Evolutionary conservation across 2,888 invertebrate genomes (phyloP), one percentile per base, ranked within the genome.

Genomic region (Drosophila gaucha): DNA sequence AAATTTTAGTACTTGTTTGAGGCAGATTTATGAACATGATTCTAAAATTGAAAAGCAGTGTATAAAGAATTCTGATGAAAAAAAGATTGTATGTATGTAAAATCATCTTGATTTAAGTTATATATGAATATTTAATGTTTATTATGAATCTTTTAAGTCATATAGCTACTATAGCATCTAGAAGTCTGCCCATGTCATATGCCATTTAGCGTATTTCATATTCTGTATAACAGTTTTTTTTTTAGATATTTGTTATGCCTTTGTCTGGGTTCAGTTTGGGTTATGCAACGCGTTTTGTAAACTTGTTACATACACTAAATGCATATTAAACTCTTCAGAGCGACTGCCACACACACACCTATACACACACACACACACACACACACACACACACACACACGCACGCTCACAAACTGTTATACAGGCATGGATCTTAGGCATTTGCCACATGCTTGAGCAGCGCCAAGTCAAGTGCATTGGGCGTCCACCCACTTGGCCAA

Each of bases 241-340:
- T 3, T 5, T 18, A 10, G n/a, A 28, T 16, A 35, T 22, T 30
- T 24, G 16, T 33, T 50, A 36, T 68, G 38, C 33, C 38, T 52
- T 35, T 36, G 44, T 43, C 35, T 43, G 20, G 59, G 51, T 78
- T 80, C 35, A 4, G 33, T 6, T 18, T 22, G 50, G 64, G 57
- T 78, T 80, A 86, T 80, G 80, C 64, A 80, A 86, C 41, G 65
- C 76, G 36, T 57, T 78, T 56, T 63, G 68, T 67, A 79, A 76
- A 86, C 82, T 82, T 84, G 80, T 84, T 80, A 86, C 85, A 75
- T 65, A 73, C 83, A 85, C 82, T 83, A 83, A 83, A 83, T 87
- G 88, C 88, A 83, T 83, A 83, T 83, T 83, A 83, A 83, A 74
- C 86, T 85, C 88, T 83, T 83, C 63, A 73, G 22, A 41, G 30